Percentiles rank a stretch among this genome's conserved stretches.
phyloP scores from a whole-genome alignment of 1,140 invertebrate species.

The Parasteatoda tepidariorum region DNA sequence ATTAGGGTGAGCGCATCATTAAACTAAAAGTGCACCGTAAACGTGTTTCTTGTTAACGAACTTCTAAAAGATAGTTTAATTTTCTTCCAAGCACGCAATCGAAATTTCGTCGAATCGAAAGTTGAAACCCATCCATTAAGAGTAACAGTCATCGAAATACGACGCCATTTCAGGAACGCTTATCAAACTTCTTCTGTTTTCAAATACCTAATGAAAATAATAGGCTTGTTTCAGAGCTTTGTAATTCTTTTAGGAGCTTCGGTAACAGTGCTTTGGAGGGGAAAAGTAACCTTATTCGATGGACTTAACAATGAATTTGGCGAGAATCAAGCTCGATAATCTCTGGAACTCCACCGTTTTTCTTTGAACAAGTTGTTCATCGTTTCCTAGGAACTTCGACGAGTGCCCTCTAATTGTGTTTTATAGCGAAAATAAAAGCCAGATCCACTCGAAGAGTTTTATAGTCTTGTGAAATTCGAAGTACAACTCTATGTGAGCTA shows the following conservation, averaged over 20 bases:
- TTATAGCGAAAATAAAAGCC: conserved; percentile 48
- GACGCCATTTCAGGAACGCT: conserved; percentile 9
- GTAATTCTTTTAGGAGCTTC: conserved; percentile 4
- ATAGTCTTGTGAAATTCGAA: conserved; percentile 36
- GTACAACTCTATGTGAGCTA: not conserved
- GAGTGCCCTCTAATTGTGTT: conserved; percentile 40
- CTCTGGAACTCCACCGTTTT: conserved; percentile 12
- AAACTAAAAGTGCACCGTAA: too few species aligned
- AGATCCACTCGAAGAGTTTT: conserved; percentile 27
- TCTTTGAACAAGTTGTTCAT: not conserved
- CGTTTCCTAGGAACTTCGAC: not conserved
- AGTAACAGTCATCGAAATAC: not conserved
- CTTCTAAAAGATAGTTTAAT: too few species aligned
- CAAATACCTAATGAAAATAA: conserved; percentile 55
- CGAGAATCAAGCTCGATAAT: conserved; percentile 43
- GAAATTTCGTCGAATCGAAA: too few species aligned
- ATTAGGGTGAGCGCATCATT: too few species aligned
- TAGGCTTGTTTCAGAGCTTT: conserved; percentile 22
- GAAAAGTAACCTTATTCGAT: conserved; percentile 34
- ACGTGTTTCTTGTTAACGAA: too few species aligned
- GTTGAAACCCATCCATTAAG: not conserved
- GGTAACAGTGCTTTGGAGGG: not conserved
- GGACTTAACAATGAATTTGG: conserved; percentile 26
- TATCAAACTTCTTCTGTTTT: conserved; percentile 26
- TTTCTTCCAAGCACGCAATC: too few species aligned